phyloP scores from a whole-genome alignment of 2,797 vertebrate species.

The Pangasius macronema region DNA sequence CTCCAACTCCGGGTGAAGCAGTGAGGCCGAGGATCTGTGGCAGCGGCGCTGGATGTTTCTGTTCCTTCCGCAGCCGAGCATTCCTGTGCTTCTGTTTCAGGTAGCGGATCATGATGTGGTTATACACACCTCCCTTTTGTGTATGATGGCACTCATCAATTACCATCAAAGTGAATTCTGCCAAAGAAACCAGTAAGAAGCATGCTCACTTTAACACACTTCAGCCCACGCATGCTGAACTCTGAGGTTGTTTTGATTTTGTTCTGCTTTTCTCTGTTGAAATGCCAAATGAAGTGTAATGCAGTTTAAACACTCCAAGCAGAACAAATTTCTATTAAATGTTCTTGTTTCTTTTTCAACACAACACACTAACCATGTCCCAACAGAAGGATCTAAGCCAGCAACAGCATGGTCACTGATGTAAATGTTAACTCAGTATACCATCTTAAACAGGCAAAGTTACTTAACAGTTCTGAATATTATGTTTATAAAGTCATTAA shows the following conservation, averaged over 20 bases:
- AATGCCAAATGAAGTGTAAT: background rate
- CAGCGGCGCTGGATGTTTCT: conserved; percentile 69
- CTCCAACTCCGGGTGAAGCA: conserved; percentile 93
- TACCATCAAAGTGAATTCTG: conserved; percentile 89
- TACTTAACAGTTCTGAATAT: background rate
- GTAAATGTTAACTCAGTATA: background rate
- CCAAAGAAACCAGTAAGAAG: conserved; percentile 7
- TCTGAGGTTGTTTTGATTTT: conserved; percentile 16
- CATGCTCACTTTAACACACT: background rate
- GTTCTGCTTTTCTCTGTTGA: background rate
- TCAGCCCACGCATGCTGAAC: background rate
- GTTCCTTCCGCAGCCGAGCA: conserved; percentile 72
- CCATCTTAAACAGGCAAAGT: background rate
- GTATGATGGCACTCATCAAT: conserved; percentile 98
- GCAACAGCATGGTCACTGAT: background rate
- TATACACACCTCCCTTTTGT: conserved; percentile 91
- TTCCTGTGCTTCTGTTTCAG: conserved; percentile 87
- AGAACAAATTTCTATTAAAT: background rate
- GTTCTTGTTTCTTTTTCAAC: background rate
- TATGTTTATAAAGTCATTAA: background rate
- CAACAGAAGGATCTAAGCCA: background rate
- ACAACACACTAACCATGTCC: background rate
- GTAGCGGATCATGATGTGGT: conserved; percentile 93
- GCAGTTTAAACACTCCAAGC: background rate
- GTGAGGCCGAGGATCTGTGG: conserved; percentile 95